Base-by-base conservation (phyloP, 92 coral and sea anemone species). In the Palythoa grandis region DNA sequence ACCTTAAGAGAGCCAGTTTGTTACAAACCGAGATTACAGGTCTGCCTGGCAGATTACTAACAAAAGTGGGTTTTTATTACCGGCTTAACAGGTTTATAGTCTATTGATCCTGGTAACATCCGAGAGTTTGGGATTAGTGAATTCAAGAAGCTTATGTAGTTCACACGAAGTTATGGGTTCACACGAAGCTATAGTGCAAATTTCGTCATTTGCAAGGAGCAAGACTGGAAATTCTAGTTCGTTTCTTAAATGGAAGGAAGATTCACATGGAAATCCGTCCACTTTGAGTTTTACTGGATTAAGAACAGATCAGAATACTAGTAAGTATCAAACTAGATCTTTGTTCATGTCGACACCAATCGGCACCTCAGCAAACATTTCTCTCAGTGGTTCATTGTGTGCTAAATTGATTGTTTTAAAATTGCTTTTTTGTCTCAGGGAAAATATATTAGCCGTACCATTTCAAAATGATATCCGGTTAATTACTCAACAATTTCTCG, bases 171-270 rank as follows among this genome's bases (percentile, higher is more conserved):
- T n/a, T 1, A 29, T 29, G 1, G 0, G 77, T 17, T 50, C 37
- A 74, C 6, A 74, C 3, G 23, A 75, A 75, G 79, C n/a, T 24
- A n/a, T 74, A 6, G 60, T 48, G n/a, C 63, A 52, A 13, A 52
- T 50, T 75, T 75, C 63, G 20, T 50, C 63, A 3, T 75, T 75
- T 13, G 61, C 39, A 20, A 75, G 79, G n/a, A 75, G 35, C 40
- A 75, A 22, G 7, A 17, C 79, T 19, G 43, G 61, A 52, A 52
- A 75, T 5, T 0, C 39, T 16, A 38, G 40, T 12, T 12, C 9
- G 57, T 75, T 50, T 75, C 79, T 75, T 15, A 52, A 52, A 75
- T 75, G 79, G 79, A 19, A 11, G 19, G 79, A n/a, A 54, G 79
- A 75, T 15, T n/a, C 37, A 16, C 63, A 10, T 4, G 79, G 79